Evolutionary conservation across 2,888 invertebrate species (phyloP).

Genomic region (Chrysomela aeneicollis): DNA sequence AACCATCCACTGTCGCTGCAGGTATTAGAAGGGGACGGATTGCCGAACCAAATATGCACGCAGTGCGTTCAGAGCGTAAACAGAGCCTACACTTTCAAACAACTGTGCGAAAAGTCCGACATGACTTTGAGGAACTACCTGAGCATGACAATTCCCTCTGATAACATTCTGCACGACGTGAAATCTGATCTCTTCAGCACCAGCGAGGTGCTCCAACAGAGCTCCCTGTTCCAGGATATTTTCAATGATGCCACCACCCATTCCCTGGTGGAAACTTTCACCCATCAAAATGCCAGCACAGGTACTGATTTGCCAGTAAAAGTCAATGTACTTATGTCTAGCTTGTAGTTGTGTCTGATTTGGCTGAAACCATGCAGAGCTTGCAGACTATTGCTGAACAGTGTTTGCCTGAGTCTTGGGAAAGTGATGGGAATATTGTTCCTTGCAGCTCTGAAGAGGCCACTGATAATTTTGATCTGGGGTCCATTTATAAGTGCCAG

Average conservation of each 20-base stretch:
- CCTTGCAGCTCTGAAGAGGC: slow-evolving; percentile 51
- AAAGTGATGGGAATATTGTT: slow-evolving; percentile 54
- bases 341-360: slow-evolving; percentile 51
- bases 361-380: slow-evolving; percentile 60
- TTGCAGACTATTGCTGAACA: slow-evolving; percentile 60
- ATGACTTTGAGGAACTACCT: slow-evolving; percentile 55
- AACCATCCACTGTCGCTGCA: slow-evolving; percentile 33
- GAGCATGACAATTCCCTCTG: slow-evolving; percentile 46
- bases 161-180: slow-evolving; percentile 48
- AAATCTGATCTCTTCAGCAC: slow-evolving; percentile 54
- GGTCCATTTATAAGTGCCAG: slow-evolving; percentile 56
- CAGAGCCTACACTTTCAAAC: slow-evolving; percentile 57
- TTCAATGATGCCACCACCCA: slow-evolving; percentile 57
- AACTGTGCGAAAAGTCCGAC: slow-evolving; percentile 59
- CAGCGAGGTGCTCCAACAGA: slow-evolving; percentile 55
- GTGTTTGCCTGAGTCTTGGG: slow-evolving; percentile 59
- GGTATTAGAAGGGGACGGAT: slow-evolving; percentile 58
- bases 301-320: slow-evolving; percentile 42
- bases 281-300: slow-evolving; percentile 51
- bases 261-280: slow-evolving; percentile 56
- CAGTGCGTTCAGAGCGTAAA: slow-evolving; percentile 58
- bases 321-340: neutral
- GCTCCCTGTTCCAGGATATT: slow-evolving; percentile 58
- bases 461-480: slow-evolving; percentile 51
- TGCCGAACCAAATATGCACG: slow-evolving; percentile 58